Evolutionary conservation across 2,113 vertebrate genomes (phyloP).

Genomic region (Ciconia boyciana): DNA sequence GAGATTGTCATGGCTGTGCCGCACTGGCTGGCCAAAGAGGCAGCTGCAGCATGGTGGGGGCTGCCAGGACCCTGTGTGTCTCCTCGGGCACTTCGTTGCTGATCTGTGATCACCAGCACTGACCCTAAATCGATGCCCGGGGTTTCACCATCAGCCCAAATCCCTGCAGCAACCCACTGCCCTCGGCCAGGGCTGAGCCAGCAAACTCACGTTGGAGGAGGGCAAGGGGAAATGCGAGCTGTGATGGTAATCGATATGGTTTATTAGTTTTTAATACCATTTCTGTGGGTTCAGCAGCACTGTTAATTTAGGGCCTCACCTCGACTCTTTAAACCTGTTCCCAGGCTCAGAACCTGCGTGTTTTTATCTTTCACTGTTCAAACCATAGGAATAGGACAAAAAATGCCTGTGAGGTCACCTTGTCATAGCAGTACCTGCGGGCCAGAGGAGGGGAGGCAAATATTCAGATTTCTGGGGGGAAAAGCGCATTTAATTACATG

Average conservation of each 20-base stretch:
- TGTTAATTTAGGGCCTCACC: background rate
- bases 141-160: background rate
- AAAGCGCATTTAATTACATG: background rate
- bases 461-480: fast-evolving
- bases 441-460: background rate
- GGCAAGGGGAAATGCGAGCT: fast-evolving
- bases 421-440: fast-evolving
- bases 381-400: background rate
- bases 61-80: fast-evolving
- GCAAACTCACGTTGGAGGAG: fast-evolving
- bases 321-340: fast-evolving
- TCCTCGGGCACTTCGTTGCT: background rate
- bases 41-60: fast-evolving
- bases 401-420: fast-evolving
- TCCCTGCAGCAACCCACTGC: fast-evolving
- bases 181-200: background rate
- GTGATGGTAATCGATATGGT: fast-evolving
- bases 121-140: fast-evolving
- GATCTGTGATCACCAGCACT: background rate
- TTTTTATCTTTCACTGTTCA: background rate
- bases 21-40: background rate
- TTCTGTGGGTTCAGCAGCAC: background rate
- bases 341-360: background rate
- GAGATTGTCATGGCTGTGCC: fast-evolving
- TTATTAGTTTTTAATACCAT: background rate